Evolutionary conservation across 1,140 invertebrate species (phyloP).

Genomic region (Calosoma granatense): DNA sequence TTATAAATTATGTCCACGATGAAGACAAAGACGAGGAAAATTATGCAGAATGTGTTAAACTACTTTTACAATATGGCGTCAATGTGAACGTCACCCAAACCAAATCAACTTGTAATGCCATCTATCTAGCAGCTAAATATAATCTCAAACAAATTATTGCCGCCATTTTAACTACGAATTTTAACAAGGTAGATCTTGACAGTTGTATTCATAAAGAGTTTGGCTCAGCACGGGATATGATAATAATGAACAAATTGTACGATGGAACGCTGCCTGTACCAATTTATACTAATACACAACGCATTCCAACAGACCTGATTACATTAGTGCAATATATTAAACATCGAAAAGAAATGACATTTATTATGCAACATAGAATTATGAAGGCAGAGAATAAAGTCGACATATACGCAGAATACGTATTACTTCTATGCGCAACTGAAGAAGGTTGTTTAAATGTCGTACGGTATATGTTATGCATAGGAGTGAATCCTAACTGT

Average conservation of each 20-base stretch:
- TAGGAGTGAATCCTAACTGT: neutral
- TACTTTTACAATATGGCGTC: neutral
- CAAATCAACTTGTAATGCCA: neutral
- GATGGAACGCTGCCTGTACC: neutral
- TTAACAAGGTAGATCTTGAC: neutral
- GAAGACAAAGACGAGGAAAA: neutral
- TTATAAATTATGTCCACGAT: neutral
- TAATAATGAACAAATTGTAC: neutral
- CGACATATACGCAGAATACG: neutral
- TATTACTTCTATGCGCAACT: neutral
- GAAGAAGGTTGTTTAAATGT: neutral
- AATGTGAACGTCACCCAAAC: neutral
- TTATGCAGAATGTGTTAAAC: neutral
- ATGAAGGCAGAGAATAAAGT: neutral
- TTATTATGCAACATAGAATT: neutral
- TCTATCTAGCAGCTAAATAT: neutral
- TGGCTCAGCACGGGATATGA: neutral
- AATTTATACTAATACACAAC: neutral
- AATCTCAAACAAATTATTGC: neutral
- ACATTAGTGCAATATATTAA: neutral
- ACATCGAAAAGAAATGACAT: neutral
- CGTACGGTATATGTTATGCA: neutral
- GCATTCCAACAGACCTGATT: too few relatives aligned
- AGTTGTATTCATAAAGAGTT: neutral
- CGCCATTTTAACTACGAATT: neutral